Base-by-base conservation (phyloP, 2,888 invertebrate genomes). In the Brachypalpus laphriformis region DNA sequence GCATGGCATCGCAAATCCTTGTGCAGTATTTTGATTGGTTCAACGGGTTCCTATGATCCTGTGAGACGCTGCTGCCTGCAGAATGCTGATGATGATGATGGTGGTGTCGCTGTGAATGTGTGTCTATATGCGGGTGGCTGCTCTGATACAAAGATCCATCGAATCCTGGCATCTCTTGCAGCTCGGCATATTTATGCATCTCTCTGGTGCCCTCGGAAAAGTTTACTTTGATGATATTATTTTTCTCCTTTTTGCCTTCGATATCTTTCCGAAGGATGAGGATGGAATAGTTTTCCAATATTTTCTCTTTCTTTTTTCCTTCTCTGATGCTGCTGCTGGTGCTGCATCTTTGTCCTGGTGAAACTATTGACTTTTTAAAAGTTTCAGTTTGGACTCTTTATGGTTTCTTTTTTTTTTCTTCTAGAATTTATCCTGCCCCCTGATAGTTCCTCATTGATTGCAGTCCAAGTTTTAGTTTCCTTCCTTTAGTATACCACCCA, bases 11-110 rank as follows among this genome's bases (percentile, higher is more conserved):
- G 82, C 81, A 86, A 81, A 86, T 82, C 82, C 82, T 76, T 86
- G 86, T 86, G 82, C 86, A 86, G 68, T 82, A 86, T 86, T 82
- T 77, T 86, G 86, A 86, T 86, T 86, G 86, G 86, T 86, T 86
- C 86, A 81, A 86, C 81, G 76, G 86, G 54, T 76, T 66, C 22
- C 75, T 47, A 75, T 80, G 85, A 85, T 85, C 75, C 80, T 76
- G 51, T 51, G 83, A 78, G 83, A 83, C 75, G 83, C 66, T 70
- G 45, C 47, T 34, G 51, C 61, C 47, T 65, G 72, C 80, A 59
- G 66, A 57, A 66, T 9, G 37, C 59, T 61, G 72, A 72, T 57
- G 75, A 82, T 61, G 75, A 76, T 65, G 83, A 63, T 70, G 74
- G 68, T 51, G 63, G 42, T 72, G 40, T 25, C 51, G 14, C 16